Evolutionary conservation across 2,888 invertebrate genomes (phyloP).

Genomic region (Zygaena filipendulae): DNA sequence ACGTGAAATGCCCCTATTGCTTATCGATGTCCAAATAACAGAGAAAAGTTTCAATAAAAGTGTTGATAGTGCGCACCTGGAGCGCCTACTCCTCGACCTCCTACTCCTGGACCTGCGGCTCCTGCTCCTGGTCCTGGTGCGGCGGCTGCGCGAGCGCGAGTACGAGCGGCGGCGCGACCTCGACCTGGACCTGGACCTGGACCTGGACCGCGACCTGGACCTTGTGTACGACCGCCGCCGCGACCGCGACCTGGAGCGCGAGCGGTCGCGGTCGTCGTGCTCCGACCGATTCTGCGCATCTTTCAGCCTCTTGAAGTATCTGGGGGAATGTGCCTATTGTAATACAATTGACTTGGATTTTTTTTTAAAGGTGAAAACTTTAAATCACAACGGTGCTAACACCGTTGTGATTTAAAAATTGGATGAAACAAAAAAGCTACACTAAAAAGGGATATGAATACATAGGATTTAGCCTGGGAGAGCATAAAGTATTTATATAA

Average conservation of each 20-base stretch:
- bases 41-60: no score
- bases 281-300: constrained; percentile 62
- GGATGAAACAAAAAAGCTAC: not conserved
- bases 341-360: constrained; percentile 47
- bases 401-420: no score
- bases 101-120: constrained; percentile 30
- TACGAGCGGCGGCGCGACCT: constrained; percentile 24
- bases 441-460: no score
- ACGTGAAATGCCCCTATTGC: no score
- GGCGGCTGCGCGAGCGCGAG: constrained; percentile 23
- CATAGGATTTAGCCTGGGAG: no score
- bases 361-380: no score
- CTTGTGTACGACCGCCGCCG: constrained; percentile 30
- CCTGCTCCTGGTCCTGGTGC: constrained; percentile 30
- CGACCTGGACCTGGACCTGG: constrained; percentile 37
- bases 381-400: no score
- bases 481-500: no score
- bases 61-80: constrained; percentile 16
- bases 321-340: constrained; percentile 34
- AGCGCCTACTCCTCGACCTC: constrained; percentile 14
- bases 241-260: constrained; percentile 31
- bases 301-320: constrained; percentile 71
- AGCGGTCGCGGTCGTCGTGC: constrained; percentile 44
- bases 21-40: no score
- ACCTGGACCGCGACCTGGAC: constrained; percentile 29